Evolutionary conservation across 2,797 vertebrate genomes (phyloP), one percentile per base, ranked within the genome.

Genomic region (Sebastes miniatus): DNA sequence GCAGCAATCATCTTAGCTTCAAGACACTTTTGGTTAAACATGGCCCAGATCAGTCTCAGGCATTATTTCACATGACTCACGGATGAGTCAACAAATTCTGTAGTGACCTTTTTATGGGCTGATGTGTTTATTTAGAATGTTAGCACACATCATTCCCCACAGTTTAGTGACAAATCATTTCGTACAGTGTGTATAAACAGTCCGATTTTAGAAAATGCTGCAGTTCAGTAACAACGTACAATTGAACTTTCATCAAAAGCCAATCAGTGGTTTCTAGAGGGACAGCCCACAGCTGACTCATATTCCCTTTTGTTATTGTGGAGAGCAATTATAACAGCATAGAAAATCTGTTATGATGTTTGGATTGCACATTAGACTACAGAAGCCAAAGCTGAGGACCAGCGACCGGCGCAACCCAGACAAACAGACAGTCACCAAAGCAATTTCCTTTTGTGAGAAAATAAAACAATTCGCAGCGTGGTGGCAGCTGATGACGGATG

Each of bases 191-290:
- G 72, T 73, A 84, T 73, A 80, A 83, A 85, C 68, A 80, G 3
- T 47, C n/a, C 18, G 43, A 80, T 76, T 50, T 81, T 73, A 77
- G 39, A 54, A 81, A 83, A 81, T 5, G 27, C 57, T 72, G 64
- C 64, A 64, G 74, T 73, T 70, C 80, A 58, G 67, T 63, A 84
- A 85, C 50, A 83, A 50, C 52, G 75, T 66, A 63, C 34, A 77
- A 12, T 36, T 81, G 58, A 83, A 69, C 77, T 83, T 83, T 90
- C 83, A 89, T 80, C 82, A 65, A 83, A 79, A 83, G 73, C 80
- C 76, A 87, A 77, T 86, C 79, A 74, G 68, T 64, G 84, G 80
- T 80, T 89, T 91, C 79, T 78, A 24, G 16, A 76, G 83, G 75
- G 71, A 64, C 6, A 58, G 77, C 84, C 84, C 67, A 25, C 81